Conservation (phyloP, 2,888 invertebrate species). For the Spatulosminthurus flaviceps region DNA sequence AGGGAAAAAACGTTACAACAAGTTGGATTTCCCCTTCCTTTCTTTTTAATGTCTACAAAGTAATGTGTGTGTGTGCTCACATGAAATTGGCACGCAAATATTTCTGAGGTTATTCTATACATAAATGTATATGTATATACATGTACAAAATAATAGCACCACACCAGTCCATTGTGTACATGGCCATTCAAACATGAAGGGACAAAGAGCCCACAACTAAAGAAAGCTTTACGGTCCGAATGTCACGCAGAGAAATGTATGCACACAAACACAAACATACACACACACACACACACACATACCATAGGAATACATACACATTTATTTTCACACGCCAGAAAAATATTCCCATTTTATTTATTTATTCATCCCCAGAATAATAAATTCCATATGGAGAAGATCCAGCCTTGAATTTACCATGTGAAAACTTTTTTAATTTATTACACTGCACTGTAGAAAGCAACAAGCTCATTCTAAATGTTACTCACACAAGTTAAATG, state of each 20-base stretch:
- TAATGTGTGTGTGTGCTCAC: neutral
- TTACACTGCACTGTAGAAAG: no score
- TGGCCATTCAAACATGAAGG: neutral
- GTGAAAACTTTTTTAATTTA: no score
- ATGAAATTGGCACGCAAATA: conserved; percentile 5
- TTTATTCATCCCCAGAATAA: no score
- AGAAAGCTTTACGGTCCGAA: conserved; percentile 11
- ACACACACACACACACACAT: neutral
- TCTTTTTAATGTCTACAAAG: conserved; percentile 2
- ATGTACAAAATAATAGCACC: no score
- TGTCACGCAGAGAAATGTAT: conserved; percentile 24
- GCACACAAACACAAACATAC: neutral
- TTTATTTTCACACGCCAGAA: neutral
- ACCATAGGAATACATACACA: neutral
- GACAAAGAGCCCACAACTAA: neutral
- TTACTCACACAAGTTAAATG: no score
- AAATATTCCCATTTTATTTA: no score
- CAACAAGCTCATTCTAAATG: no score
- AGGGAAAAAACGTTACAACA: no score
- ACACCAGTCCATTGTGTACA: neutral
- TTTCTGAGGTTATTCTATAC: neutral
- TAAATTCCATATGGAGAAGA: no score
- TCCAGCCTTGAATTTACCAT: no score
- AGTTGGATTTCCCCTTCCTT: no score
- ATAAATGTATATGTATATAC: neutral